These are phyloP conservation scores for Scaptomyza graminum DNA, from an alignment of 1,140 invertebrate genomes.

Conservation along the genomic window DNA sequence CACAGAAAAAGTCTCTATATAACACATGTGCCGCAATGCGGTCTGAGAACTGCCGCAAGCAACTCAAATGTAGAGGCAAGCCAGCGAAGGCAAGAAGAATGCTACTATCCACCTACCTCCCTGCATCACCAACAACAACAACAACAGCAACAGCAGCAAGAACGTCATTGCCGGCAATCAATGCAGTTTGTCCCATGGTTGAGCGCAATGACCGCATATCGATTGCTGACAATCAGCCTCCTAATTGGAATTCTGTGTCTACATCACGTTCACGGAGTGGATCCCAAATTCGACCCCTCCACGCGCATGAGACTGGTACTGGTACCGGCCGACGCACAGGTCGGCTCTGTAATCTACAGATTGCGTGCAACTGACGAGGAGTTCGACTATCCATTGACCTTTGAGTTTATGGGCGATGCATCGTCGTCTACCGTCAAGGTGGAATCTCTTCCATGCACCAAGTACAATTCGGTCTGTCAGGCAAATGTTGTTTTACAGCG, in stretches of 20 bases:
- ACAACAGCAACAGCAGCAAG: conserved; percentile 14
- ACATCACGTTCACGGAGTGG: conserved; percentile 84
- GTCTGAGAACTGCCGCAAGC: conserved; percentile 56
- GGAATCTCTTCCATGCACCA: conserved; percentile 91
- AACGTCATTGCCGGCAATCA: conserved; percentile 50
- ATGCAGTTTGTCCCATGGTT: conserved; percentile 64
- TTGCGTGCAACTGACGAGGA: conserved; percentile 93
- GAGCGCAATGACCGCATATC: conserved; percentile 77
- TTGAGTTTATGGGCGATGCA: conserved; percentile 89
- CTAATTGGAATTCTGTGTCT: conserved; percentile 80
- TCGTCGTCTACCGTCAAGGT: conserved; percentile 89
- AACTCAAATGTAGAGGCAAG: conserved; percentile 34
- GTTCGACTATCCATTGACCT: conserved; percentile 92
- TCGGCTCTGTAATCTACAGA: conserved; percentile 93
- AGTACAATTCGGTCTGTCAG: conserved; percentile 92
- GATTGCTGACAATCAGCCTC: conserved; percentile 80
- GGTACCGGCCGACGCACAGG: conserved; percentile 91
- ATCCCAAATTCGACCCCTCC: conserved; percentile 91
- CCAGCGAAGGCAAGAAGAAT: conserved; percentile 63
- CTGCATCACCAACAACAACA: conserved; percentile 37
- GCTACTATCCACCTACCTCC: conserved; percentile 71
- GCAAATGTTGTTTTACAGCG: conserved; percentile 92
- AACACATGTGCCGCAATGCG: conserved; percentile 64
- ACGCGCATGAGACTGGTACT: conserved; percentile 91
- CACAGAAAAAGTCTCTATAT: conserved; percentile 55